These are phyloP conservation scores for Eupithecia exiguata DNA, from an alignment of 2,888 invertebrate species.

Conservation along the genomic window DNA sequence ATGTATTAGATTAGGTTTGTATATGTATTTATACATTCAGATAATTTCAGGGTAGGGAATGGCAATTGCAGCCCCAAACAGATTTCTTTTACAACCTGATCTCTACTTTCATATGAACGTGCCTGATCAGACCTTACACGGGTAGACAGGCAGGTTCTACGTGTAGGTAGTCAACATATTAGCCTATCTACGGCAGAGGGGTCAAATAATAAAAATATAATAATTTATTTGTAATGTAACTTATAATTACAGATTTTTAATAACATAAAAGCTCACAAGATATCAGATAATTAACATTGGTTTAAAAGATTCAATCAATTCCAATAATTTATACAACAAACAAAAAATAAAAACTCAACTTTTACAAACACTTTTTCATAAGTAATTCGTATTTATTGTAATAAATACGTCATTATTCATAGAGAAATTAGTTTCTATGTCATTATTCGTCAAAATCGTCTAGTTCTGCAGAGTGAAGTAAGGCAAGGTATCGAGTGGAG, in stretches of 20 bases:
- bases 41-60: no score
- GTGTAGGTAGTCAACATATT: no score
- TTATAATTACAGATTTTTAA: not conserved
- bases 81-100: no score
- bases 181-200: not conserved
- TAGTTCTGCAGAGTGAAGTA: slow-evolving; percentile 80
- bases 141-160: no score
- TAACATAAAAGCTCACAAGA: not conserved
- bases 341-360: not conserved
- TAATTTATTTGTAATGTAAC: not conserved
- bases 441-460: slow-evolving; percentile 16
- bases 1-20: no score
- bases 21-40: no score
- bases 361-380: not conserved
- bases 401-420: no score
- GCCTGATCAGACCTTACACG: no score
- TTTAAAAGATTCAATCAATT: not conserved
- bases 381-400: no score
- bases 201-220: not conserved
- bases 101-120: no score
- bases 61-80: no score
- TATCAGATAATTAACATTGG: not conserved
- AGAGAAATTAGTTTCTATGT: not conserved
- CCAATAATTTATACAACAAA: slow-evolving; percentile 1
- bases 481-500: slow-evolving; percentile 85